phyloP scores from a whole-genome alignment of 2,113 vertebrate species.

The Raja brachyura region DNA sequence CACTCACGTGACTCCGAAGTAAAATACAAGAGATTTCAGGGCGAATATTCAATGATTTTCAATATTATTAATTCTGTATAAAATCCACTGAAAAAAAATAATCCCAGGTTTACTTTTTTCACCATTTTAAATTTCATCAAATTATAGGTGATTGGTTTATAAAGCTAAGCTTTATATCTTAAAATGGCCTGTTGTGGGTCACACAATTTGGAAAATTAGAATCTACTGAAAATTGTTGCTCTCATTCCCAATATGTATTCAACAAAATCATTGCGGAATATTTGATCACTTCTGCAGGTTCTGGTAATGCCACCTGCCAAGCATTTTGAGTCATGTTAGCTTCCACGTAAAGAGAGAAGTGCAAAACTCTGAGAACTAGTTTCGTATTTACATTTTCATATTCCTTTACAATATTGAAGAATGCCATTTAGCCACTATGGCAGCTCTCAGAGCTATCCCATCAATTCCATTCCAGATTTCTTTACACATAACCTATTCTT shows the following conservation, averaged over 20 bases:
- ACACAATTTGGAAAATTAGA: background rate
- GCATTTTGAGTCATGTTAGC: background rate
- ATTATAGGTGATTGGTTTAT: background rate
- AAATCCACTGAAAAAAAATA: background rate
- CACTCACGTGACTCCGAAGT: too few species aligned
- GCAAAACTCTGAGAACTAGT: background rate
- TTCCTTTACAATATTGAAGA: too few species aligned
- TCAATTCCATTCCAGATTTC: too few species aligned
- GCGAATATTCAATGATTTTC: background rate
- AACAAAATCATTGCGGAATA: background rate
- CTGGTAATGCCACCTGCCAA: background rate
- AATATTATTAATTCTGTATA: slow-evolving; percentile 3
- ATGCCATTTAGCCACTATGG: too few species aligned
- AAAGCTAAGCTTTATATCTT: background rate
- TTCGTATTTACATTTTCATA: too few species aligned
- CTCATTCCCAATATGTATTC: background rate
- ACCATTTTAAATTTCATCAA: background rate
- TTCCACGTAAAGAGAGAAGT: background rate
- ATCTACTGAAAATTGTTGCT: background rate
- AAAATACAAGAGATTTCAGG: background rate
- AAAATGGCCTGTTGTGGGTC: background rate
- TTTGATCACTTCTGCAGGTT: background rate
- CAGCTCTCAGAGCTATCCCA: too few species aligned
- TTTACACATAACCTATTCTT: too few species aligned
- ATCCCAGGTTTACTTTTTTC: background rate